These are phyloP conservation scores for Littorina saxatilis DNA, from an alignment of 1,140 invertebrate genomes.

Conservation along the genomic window DNA sequence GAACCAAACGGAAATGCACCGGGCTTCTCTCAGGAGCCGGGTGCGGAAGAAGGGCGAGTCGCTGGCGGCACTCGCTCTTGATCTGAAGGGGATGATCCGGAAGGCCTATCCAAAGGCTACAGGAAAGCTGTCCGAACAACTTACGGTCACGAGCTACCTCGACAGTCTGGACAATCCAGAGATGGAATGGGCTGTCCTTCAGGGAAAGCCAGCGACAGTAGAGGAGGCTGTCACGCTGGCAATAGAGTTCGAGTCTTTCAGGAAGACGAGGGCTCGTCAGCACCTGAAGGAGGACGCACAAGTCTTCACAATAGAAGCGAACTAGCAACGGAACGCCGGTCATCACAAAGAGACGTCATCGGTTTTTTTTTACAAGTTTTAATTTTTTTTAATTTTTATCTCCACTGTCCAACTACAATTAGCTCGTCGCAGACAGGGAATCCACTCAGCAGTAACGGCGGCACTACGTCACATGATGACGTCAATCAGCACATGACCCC, in stretches of 20 bases:
- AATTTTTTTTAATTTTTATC: no score
- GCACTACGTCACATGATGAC: no score
- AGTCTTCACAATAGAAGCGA: neutral
- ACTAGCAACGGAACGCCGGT: no score
- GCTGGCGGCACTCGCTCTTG: neutral
- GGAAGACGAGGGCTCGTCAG: neutral
- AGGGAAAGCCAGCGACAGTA: neutral
- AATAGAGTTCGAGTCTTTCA: constrained; percentile 2
- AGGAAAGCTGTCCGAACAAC: neutral
- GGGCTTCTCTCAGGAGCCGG: neutral
- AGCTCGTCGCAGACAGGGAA: no score
- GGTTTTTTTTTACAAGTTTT: no score
- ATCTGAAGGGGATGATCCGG: neutral
- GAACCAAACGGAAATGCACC: neutral
- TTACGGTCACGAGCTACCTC: neutral
- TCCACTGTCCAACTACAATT: no score
- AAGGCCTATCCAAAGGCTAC: neutral
- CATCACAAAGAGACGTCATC: no score
- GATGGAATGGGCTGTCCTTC: neutral
- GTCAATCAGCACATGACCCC: no score
- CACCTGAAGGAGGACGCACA: neutral
- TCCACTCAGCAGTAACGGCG: no score
- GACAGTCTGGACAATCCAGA: neutral
- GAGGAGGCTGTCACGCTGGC: neutral
- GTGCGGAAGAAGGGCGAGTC: neutral